Evolutionary conservation across 2,113 vertebrate genomes (phyloP).

Genomic region (Hemibagrus wyckioides): DNA sequence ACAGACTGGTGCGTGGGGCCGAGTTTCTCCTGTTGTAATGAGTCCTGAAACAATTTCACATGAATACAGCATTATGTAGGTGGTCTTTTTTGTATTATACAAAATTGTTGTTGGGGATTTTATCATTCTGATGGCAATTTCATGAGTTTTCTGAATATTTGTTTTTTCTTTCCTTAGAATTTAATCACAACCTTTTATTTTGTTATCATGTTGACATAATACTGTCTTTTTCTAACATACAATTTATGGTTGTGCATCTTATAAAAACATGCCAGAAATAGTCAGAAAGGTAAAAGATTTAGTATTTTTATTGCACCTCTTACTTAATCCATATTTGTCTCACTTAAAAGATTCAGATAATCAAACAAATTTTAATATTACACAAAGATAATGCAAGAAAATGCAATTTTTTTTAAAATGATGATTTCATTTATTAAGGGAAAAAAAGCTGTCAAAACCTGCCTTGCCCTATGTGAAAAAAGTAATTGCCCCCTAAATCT

Average conservation of each 20-base stretch:
- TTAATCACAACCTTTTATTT: background rate
- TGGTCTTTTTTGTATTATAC: background rate
- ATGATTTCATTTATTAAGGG: too few species aligned
- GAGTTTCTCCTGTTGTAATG: conserved; percentile 11
- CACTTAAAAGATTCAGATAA: too few species aligned
- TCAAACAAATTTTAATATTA: too few species aligned
- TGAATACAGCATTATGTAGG: conserved; percentile 4
- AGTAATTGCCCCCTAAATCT: too few species aligned
- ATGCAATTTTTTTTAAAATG: too few species aligned
- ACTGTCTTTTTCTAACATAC: background rate
- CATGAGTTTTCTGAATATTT: background rate
- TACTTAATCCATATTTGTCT: background rate
- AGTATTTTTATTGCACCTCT: background rate
- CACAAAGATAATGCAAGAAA: too few species aligned
- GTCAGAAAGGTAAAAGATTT: background rate
- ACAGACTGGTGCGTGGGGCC: conserved; percentile 24
- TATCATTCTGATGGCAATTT: background rate
- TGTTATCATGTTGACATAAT: background rate
- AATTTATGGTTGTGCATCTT: background rate
- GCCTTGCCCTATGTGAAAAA: too few species aligned
- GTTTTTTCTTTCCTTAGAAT: background rate
- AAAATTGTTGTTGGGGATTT: background rate
- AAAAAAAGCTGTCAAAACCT: too few species aligned
- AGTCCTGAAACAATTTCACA: background rate
- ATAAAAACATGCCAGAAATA: background rate